Evolutionary conservation across 2,113 vertebrate species (phyloP), one percentile per base, ranked within the genome.

Genomic region (Anas platyrhynchos): DNA sequence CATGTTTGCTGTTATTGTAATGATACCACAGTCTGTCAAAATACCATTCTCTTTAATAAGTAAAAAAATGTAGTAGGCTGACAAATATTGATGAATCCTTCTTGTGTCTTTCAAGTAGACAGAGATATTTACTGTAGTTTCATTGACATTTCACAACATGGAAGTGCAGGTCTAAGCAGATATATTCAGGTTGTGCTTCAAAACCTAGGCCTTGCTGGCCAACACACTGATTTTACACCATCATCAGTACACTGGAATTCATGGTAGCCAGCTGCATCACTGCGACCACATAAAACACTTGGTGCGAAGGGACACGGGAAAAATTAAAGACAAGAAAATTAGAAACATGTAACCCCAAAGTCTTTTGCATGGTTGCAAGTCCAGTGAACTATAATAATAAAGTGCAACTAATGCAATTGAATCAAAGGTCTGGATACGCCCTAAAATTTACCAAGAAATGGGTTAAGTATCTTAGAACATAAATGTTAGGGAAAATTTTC

Each of bases 21-120:
- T 87, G 55, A 81, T 85, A 59, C 50, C 59, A 52, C 52, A 85
- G 16, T 67, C 67, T 86, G 78, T 93, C 86, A 93, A 88, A 84
- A 62, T 66, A 86, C 34, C 78, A 32, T 83, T 91, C 48, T 68
- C 13, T 86, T 71, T 89, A 68, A 86, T 46, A 89, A 73, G 50
- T 91, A 43, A 76, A 69, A 82, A 91, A 88, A 83, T n/a, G 31
- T 34, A 54, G 32, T 36, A 82, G 81, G 13, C 59, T 87, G 84
- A 91, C 83, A 94, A 74, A 71, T 74, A 36, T 77, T 65, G 31
- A 44, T 55, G 56, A 95, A 91, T 65, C 61, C 15, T 59, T 80
- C 54, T 52, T 78, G 16, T 86, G 62, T 68, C 83, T 88, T 88
- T 79, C 63, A 92, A 91, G 83, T 65, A 91, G 65, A 67, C 17